Evolutionary conservation across 2,113 vertebrate genomes (phyloP), one percentile per base, ranked within the genome.

Genomic region (Hypocryptadius cinnamomeus): DNA sequence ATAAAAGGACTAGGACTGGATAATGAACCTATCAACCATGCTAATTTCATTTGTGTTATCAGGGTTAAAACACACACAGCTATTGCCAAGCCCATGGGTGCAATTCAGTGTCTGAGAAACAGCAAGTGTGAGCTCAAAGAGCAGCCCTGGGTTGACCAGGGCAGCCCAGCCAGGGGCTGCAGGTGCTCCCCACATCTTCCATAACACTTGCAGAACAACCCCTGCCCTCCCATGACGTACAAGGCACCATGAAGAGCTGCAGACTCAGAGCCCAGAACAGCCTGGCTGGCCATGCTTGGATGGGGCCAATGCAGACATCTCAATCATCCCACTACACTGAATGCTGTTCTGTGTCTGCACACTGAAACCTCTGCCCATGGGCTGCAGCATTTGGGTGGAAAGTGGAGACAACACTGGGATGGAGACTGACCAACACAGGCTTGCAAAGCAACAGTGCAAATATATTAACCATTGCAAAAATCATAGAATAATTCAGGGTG

Each of bases 361-460:
- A 1, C 21, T 22, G 40, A 37, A 33, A 8, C 14, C 54, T 56
- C 68, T 77, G 84, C 37, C 61, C 30, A 3, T 0, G 3, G 72
- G 27, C 66, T 64, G 28, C 20, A 79, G 19, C 0, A 0, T 30
- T 42, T 25, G 20, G 30, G 4, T 2, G 2, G 6, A 3, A 42
- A 71, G 6, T 1, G 2, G 39, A 66, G 37, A 20, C n/a, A 65
- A 3, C 37, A 5, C 14, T 7, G 42, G 25, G 25, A 11, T 59
- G 42, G 20, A 66, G 31, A 23, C 28, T 66, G 69, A 50, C 20
- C 69, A 71, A 33, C 23, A 45, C 10, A 13, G 23, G 20, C 45
- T 68, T 69, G 40, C 45, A 81, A 84, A 84, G 8, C 27, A 89
- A 8, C 59, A 64, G 7, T 28, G 50, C 33, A 89, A 57, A 78